These are phyloP conservation scores for Elymnias hypermnestra DNA, from an alignment of 1,140 invertebrate genomes.

Conservation along the genomic window DNA sequence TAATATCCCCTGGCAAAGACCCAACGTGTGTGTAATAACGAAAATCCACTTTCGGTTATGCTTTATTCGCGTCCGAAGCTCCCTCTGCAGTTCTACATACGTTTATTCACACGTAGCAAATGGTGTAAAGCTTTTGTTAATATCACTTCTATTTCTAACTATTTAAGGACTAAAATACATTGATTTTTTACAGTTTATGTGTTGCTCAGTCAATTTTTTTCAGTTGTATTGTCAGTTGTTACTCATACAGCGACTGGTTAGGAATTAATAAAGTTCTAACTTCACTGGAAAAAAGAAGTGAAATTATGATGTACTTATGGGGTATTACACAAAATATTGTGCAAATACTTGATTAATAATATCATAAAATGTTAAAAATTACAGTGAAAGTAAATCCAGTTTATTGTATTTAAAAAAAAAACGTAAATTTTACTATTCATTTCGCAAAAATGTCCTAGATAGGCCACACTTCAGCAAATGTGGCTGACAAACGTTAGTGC, in stretches of 20 bases:
- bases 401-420: no score
- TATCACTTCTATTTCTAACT: background rate
- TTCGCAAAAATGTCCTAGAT: no score
- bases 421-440: no score
- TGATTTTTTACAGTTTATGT: background rate
- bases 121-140: background rate
- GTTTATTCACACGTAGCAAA: constrained; percentile 4
- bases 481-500: no score
- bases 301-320: no score
- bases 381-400: no score
- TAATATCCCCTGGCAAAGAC: constrained; percentile 28
- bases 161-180: background rate
- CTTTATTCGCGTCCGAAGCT: constrained; percentile 29
- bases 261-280: constrained; percentile 1
- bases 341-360: no score
- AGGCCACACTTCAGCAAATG: no score
- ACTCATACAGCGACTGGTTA: background rate
- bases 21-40: constrained; percentile 38
- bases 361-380: no score
- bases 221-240: constrained; percentile 1
- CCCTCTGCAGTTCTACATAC: constrained; percentile 18
- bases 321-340: no score
- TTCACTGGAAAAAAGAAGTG: no score
- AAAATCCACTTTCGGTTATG: constrained; percentile 42
- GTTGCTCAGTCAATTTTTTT: background rate